A percentile compares a stretch with the other conserved stretches of the same genome.
Evolutionary conservation across 2,888 invertebrate species (phyloP).

Genomic region (Theretra japonica): DNA sequence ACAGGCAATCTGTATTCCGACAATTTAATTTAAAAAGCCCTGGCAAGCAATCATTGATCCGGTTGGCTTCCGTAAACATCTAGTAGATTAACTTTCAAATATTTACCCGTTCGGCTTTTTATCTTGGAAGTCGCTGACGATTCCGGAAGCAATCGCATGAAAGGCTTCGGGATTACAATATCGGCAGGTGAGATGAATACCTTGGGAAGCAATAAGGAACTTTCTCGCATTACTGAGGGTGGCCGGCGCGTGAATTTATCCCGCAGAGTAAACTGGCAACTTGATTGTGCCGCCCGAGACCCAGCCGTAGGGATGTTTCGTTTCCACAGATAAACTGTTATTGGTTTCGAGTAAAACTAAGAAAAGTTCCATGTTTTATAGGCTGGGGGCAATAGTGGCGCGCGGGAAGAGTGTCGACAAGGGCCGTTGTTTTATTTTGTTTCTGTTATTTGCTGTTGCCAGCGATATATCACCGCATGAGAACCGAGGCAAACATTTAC

Average conservation of each 20-base stretch:
- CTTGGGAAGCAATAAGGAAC: slow-evolving; percentile 63
- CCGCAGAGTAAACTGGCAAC: slow-evolving; percentile 47
- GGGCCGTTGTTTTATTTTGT: not conserved
- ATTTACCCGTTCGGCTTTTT: slow-evolving; percentile 36
- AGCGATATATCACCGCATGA: not conserved
- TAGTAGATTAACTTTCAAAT: slow-evolving; percentile 26
- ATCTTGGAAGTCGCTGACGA: slow-evolving; percentile 38
- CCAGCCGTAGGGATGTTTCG: slow-evolving; percentile 46
- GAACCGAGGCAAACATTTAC: slow-evolving; percentile 11
- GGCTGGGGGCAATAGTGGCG: slow-evolving; percentile 28
- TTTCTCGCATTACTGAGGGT: slow-evolving; percentile 50
- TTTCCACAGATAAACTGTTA: slow-evolving; percentile 56
- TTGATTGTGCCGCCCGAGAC: slow-evolving; percentile 53
- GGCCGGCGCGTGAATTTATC: slow-evolving; percentile 42
- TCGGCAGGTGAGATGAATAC: slow-evolving; percentile 60
- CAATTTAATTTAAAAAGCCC: not conserved
- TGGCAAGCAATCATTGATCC: not conserved
- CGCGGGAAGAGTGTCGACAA: slow-evolving; percentile 6
- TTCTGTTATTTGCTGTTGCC: not conserved
- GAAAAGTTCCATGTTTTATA: slow-evolving; percentile 42
- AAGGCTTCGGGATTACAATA: slow-evolving; percentile 52
- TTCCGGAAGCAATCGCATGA: slow-evolving; percentile 47
- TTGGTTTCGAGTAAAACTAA: slow-evolving; percentile 49
- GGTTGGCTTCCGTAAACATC: not conserved
- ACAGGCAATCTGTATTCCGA: not conserved